Percentiles rank a stretch among this genome's conserved stretches.
phyloP scores from a whole-genome alignment of 1,140 invertebrate species.

The Bombus confusus region DNA sequence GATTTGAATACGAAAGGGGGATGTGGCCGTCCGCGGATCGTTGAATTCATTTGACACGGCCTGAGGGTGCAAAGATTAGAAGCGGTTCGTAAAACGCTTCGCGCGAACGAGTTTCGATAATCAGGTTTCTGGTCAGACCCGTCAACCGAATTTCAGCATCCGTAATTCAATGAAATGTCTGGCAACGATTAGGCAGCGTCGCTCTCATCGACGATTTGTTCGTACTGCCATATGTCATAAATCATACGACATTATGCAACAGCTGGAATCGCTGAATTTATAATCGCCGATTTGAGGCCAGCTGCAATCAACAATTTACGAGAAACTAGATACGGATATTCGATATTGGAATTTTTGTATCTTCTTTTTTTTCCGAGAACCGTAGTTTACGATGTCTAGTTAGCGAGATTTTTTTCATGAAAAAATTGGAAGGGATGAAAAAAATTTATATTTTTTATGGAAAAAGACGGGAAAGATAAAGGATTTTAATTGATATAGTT shows the following conservation, averaged over 20 bases:
- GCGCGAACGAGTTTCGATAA: conserved; percentile 20
- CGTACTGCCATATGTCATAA: neutral
- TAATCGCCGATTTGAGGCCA: neutral
- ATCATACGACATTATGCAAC: neutral
- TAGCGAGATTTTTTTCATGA: neutral
- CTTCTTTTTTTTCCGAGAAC: too few species aligned
- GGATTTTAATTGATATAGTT: neutral
- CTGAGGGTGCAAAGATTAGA: conserved; percentile 23
- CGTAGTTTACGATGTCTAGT: neutral
- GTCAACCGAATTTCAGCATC: neutral
- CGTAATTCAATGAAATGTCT: neutral
- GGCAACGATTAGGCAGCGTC: neutral
- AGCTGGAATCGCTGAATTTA: neutral
- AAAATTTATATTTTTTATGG: too few species aligned
- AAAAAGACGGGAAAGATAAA: neutral
- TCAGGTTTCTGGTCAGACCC: neutral
- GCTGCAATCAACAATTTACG: neutral
- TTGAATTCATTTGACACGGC: conserved; percentile 1
- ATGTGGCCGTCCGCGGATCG: neutral
- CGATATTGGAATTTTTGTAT: neutral
- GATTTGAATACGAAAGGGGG: conserved; percentile 3
- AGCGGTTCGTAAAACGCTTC: conserved; percentile 34
- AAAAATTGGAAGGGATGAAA: too few species aligned
- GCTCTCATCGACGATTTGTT: neutral
- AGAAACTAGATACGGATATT: neutral